Percentiles rank a stretch among this genome's conserved stretches.
These are phyloP conservation scores for Vulpes lagopus DNA, from an alignment of 2,113 vertebrate genomes.

Conservation along the genomic window DNA sequence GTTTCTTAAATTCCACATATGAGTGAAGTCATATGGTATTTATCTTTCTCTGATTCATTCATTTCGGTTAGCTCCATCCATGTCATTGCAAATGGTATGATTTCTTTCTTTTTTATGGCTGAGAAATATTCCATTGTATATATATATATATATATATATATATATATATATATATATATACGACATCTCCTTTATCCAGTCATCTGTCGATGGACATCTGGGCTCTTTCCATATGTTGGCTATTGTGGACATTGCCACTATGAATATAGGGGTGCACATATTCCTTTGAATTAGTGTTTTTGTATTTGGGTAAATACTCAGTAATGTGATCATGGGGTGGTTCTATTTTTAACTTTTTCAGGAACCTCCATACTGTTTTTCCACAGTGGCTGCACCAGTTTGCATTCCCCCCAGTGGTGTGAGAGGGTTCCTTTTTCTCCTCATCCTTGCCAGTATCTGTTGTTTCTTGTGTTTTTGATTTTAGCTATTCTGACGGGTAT, in stretches of 20 bases:
- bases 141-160: too few relatives aligned
- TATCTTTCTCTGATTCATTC: neutral
- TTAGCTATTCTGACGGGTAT: neutral
- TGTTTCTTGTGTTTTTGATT: neutral
- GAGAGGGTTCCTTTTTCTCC: neutral
- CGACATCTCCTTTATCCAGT: neutral
- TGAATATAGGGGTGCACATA: neutral
- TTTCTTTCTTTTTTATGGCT: neutral
- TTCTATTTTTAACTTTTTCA: neutral
- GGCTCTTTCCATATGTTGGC: neutral
- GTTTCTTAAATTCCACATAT: neutral
- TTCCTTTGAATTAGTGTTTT: neutral
- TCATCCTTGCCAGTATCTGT: neutral
- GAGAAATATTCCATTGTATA: neutral
- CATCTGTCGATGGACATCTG: neutral
- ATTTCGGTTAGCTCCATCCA: neutral
- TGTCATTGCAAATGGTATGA: neutral
- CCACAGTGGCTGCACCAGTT: neutral
- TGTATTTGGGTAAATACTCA: neutral
- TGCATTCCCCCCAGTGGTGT: neutral
- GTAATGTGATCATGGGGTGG: neutral
- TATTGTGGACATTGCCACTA: neutral
- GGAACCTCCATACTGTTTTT: neutral
- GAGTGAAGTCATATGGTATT: neutral
- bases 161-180: neutral